Base-by-base conservation (phyloP, 2,888 invertebrate genomes). In the Nemotelus pantherinus region DNA sequence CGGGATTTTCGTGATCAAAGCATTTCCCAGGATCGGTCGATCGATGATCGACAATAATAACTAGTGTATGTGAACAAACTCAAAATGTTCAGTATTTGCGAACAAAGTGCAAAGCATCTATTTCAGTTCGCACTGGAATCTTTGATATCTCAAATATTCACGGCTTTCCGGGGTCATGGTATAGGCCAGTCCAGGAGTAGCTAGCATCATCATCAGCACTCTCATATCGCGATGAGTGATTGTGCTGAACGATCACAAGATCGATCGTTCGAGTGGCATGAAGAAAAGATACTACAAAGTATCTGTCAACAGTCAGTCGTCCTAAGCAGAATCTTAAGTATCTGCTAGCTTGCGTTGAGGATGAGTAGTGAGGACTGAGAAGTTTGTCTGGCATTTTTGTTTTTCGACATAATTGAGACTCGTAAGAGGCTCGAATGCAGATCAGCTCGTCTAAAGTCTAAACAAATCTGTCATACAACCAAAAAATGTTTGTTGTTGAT, bases 401-500 rank as follows among this genome's bases (percentile, higher is more conserved):
- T 58, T 6, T 39, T 25, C 4, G 63, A 9, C 41, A 63, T 63
- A 63, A 63, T 63, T 63, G 63, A 63, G 39, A 25, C 43, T 63
- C 63, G 63, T 53, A 63, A 3, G 45, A 65, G 65, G 10, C 25
- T 47, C 47, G 45, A 44, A 45, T 45, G 65, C 47, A 45, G 65
- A 47, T 65, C 65, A 39, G 10, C 25, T 10, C 41, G 44, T 71
- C 71, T 39, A 25, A 25, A 25, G 25, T 63, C 63, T 57, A 71
- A 71, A 55, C 71, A 71, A 71, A 4, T 55, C 55, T 55, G 71
- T 71, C 71, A 57, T 39, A 57, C 43, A 25, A 41, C 41, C 43
- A 57, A 39, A 71, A n/a, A 55, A 71, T 71, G 71, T 71, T 71
- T 71, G 71, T 71, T 71, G 71, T 57, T 71, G 71, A 71, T 71